Evolutionary conservation across 2,888 invertebrate species (phyloP).

Genomic region (Cheilosia urbana): DNA sequence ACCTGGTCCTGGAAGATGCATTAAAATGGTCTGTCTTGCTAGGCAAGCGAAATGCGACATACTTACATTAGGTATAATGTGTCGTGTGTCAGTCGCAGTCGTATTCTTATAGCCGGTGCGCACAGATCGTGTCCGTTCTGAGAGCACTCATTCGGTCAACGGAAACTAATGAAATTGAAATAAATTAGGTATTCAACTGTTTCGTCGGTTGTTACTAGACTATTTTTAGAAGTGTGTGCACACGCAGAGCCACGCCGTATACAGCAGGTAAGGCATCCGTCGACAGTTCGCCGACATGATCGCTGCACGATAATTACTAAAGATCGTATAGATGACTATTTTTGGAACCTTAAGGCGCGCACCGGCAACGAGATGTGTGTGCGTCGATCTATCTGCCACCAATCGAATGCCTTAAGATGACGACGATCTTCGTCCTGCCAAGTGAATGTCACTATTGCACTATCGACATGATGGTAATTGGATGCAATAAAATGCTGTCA

Average conservation of each 20-base stretch:
- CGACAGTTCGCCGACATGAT: conserved; percentile 25
- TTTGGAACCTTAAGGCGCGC: conserved; percentile 36
- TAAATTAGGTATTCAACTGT: conserved; percentile 61
- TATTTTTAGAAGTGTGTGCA: conserved; percentile 56
- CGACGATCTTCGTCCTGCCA: conserved; percentile 9
- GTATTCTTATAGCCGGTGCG: not conserved
- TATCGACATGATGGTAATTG: conserved; percentile 41
- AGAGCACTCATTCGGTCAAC: conserved; percentile 45
- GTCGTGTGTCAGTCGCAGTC: conserved; percentile 1
- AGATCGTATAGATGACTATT: conserved; percentile 49
- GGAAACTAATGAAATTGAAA: conserved; percentile 73
- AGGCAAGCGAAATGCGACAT: not conserved
- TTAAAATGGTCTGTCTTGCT: conserved; percentile 26
- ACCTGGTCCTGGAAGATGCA: conserved; percentile 31
- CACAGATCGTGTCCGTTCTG: conserved; percentile 30
- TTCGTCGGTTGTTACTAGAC: conserved; percentile 28
- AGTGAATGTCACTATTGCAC: conserved; percentile 27
- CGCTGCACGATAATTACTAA: conserved; percentile 42
- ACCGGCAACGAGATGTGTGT: conserved; percentile 22
- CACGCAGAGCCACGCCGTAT: conserved; percentile 19
- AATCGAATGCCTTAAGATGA: conserved; percentile 33
- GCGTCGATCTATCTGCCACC: conserved; percentile 34
- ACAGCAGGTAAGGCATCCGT: conserved; percentile 24
- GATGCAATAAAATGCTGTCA: conserved; percentile 50
- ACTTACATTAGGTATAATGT: too few species aligned